Evolutionary conservation across 2,113 vertebrate genomes (phyloP).

Genomic region (Hyperopisus bebe): DNA sequence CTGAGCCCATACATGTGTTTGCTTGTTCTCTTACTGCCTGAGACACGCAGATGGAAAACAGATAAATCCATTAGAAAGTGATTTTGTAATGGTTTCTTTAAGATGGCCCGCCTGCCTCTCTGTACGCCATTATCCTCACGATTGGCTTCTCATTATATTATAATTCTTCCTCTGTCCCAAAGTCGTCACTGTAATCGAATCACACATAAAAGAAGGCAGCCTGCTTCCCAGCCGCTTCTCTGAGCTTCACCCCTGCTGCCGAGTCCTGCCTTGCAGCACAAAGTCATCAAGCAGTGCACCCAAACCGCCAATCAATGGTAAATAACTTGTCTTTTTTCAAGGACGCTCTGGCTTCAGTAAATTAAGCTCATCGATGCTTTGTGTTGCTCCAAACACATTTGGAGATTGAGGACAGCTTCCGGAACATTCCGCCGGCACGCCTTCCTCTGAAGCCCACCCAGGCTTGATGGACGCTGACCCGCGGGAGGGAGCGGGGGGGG

Average conservation of each 20-base stretch:
- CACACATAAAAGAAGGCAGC: slow-evolving; percentile 32
- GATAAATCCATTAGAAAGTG: slow-evolving; percentile 46
- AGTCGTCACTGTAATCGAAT: slow-evolving; percentile 38
- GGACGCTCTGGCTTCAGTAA: slow-evolving; percentile 9
- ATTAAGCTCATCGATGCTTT: slow-evolving; percentile 14
- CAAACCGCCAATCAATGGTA: slow-evolving; percentile 37
- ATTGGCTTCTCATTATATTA: slow-evolving; percentile 47
- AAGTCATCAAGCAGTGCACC: slow-evolving; percentile 35
- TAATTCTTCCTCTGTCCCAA: slow-evolving; percentile 45
- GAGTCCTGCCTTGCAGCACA: slow-evolving; percentile 35
- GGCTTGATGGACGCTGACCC: slow-evolving; percentile 9
- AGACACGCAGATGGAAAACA: slow-evolving; percentile 30
- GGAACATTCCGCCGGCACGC: background rate
- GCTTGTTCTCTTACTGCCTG: background rate
- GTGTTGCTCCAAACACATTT: slow-evolving; percentile 8
- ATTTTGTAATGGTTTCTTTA: slow-evolving; percentile 46
- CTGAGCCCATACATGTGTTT: background rate
- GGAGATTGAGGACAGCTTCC: background rate
- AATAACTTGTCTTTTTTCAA: slow-evolving; percentile 27
- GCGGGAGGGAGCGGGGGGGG: background rate
- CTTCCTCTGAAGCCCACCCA: slow-evolving; percentile 9
- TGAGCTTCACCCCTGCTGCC: slow-evolving; percentile 20
- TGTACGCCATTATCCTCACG: slow-evolving; percentile 38
- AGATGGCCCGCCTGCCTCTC: slow-evolving; percentile 32
- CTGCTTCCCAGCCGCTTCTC: slow-evolving; percentile 21